phyloP scores from a whole-genome alignment of 2,888 invertebrate genomes.

The Tinea pellionella region DNA sequence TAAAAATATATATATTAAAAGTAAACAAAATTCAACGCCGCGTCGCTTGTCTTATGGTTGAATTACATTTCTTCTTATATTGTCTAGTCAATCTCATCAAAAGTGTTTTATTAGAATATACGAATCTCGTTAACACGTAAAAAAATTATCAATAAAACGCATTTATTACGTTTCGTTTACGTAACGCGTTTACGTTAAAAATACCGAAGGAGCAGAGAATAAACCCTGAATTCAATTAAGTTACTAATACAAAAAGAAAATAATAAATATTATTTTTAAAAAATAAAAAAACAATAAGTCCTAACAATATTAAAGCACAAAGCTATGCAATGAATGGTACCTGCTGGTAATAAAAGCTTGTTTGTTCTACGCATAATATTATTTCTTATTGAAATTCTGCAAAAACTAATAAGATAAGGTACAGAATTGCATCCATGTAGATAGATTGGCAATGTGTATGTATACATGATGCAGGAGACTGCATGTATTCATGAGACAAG shows the following conservation, averaged over 20 bases:
- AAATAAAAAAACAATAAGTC: no score
- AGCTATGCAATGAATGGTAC: background rate
- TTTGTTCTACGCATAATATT: background rate
- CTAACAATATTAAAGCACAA: background rate
- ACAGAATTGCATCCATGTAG: background rate
- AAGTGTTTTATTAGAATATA: background rate
- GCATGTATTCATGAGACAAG: constrained; percentile 7
- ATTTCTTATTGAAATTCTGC: background rate
- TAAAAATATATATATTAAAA: no score
- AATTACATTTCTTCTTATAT: no score
- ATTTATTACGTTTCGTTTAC: background rate
- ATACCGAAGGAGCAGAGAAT: no score
- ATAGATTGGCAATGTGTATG: background rate
- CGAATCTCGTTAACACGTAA: background rate
- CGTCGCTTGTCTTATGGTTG: no score
- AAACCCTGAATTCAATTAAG: no score
- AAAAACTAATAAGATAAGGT: background rate
- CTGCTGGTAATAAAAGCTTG: background rate
- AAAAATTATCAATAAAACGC: background rate
- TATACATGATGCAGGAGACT: constrained; percentile 2
- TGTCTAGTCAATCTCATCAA: background rate
- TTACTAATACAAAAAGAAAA: no score
- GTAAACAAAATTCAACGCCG: no score
- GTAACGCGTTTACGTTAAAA: no score
- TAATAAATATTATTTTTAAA: no score